Evolutionary conservation across 2,113 vertebrate species (phyloP), one percentile per base, ranked within the genome.

Genomic region (Osmerus mordax): DNA sequence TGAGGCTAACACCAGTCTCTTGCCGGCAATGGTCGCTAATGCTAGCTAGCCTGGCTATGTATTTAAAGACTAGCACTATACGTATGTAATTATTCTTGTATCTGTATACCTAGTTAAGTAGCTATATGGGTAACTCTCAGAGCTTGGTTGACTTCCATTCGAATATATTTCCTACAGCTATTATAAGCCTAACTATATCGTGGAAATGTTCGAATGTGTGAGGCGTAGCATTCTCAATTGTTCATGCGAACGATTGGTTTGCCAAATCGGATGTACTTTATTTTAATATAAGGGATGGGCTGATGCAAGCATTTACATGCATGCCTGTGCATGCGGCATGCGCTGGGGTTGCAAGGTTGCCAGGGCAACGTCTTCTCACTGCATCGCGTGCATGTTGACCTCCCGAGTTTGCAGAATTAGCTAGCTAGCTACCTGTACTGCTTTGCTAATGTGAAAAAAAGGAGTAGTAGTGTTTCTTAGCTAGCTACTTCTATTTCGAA

Each of bases 321-420:
- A 60, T 87, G 82, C 78, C 69, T 79, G 36, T 70, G 69, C 4
- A 68, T 87, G 86, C 82, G 84, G 32, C 70, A 78, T 83, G 73
- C 82, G 74, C 19, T 14, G 41, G 59, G 19, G 41, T 18, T 86
- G 82, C 80, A 71, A 67, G 67, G 68, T 83, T 82, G 62, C 67
- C 65, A 75, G 47, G 70, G 58, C 12, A 76, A 83, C 76, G 74
- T 29, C 11, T 19, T 63, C 29, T 0, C 56, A 25, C 18, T 7
- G 63, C 13, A 13, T 58, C 14, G 12, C 5, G 6, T 1, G 6
- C 2, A 0, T 41, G 16, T 23, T 53, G 69, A 62, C 12, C 18
- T 8, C 68, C 58, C 60, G 54, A 36, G 29, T 72, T 62, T 41
- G 65, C 5, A 6, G 32, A 6, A 59, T 76, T 4, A 14, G 55